Evolutionary conservation across 2,888 invertebrate species (phyloP), one percentile per base, ranked within the genome.

Genomic region (Drosophila meridiana): DNA sequence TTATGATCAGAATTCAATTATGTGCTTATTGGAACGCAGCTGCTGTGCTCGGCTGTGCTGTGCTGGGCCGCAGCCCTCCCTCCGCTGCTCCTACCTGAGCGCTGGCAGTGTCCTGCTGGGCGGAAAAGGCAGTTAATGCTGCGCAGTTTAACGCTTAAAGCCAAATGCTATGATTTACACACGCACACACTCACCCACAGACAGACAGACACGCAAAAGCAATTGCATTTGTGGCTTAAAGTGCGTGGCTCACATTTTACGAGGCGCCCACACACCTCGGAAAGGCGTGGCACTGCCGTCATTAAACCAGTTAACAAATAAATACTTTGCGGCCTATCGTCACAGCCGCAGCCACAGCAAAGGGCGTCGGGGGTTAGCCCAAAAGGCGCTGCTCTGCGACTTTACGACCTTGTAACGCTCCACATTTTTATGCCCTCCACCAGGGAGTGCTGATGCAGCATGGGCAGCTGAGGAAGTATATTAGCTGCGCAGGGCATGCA

Each of bases 1-100:
- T 86, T 86, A 86, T 86, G 89, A 90, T 86, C 90, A 86, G 90
- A 86, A 86, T 90, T 90, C 85, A 86, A 86, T 86, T 86, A 86
- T 90, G 90, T 90, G 90, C 90, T 90, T 86, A 90, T 86, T 86
- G 85, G 88, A 85, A 89, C 90, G 88, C 85, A 89, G 85, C 90
- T 85, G 85, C 77, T 87, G 74, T 59, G 78, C 74, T 62, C 59
- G 38, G 60, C 14, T 3, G 14, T 40, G 14, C 42, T 42, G 42
- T 38, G 42, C 20, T 20, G 20, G 48, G 20, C 20, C 20, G 20
- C 20, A 20, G 20, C 20, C 20, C 20, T 28, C 50, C 61, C 53
- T 36, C 13, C 32, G 9, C 6, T 14, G 28, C 14, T 32, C 63
- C 62, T 78, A 83, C 85, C 87, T 78, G 85, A 14, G 57, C 52